Evolutionary conservation across 2,888 invertebrate genomes (phyloP).

Genomic region (Nemoura dubitans): DNA sequence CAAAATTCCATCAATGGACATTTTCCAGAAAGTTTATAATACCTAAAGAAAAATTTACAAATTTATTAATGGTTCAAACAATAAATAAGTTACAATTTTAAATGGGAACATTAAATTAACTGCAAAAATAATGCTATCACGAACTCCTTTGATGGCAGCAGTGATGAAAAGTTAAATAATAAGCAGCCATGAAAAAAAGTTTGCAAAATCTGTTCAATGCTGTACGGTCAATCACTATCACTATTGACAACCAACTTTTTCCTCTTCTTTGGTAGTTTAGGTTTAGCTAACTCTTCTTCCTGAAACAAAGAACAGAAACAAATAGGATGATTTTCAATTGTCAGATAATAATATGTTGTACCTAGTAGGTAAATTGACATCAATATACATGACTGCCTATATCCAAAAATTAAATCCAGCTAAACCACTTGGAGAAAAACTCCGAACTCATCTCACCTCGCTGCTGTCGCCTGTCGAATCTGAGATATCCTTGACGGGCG

Average conservation of each 20-base stretch:
- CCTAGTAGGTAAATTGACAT: no score
- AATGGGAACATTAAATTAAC: not conserved
- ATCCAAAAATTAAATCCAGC: not conserved
- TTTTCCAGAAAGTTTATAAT: not conserved
- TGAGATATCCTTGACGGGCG: conserved; percentile 66
- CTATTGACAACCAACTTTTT: conserved; percentile 83
- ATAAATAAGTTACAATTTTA: conserved; percentile 8
- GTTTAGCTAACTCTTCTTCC: conserved; percentile 92
- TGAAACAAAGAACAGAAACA: conserved; percentile 59
- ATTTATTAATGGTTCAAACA: not conserved
- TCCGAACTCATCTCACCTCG: conserved; percentile 67
- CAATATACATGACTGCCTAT: no score
- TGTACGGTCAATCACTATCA: conserved; percentile 85
- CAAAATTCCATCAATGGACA: not conserved
- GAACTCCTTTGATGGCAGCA: not conserved
- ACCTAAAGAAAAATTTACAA: not conserved
- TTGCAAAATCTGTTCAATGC: conserved; percentile 28
- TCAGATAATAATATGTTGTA: not conserved
- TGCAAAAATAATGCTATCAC: not conserved
- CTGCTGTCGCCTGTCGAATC: conserved; percentile 81
- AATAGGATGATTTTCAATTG: not conserved
- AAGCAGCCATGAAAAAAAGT: conserved; percentile 13
- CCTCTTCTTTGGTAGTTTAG: conserved; percentile 89
- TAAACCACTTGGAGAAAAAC: not conserved
- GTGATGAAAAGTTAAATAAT: not conserved